phyloP scores from a whole-genome alignment of 2,888 invertebrate genomes.

The Ecliptopera silaceata region DNA sequence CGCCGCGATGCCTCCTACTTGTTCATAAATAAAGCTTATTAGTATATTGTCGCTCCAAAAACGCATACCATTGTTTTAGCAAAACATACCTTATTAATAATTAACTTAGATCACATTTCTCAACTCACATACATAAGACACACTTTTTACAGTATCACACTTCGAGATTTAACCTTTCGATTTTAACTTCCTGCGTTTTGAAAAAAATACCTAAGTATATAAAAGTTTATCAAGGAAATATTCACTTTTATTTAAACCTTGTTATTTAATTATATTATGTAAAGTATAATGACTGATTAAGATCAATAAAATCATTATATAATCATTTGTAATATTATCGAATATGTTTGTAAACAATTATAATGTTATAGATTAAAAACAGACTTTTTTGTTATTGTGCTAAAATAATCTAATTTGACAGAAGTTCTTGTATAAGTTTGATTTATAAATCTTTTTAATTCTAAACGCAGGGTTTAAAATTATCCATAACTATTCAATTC shows the following conservation, averaged over 20 bases:
- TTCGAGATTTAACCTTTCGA: constrained; percentile 50
- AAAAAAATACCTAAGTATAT: too few relatives aligned
- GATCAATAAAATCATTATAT: too few relatives aligned
- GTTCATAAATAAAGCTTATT: constrained; percentile 21
- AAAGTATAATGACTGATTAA: too few relatives aligned
- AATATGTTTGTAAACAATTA: too few relatives aligned
- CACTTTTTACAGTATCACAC: constrained; percentile 64
- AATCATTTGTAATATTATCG: too few relatives aligned
- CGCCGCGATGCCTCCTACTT: constrained; percentile 6
- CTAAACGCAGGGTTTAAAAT: constrained; percentile 28
- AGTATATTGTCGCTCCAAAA: constrained; percentile 20
- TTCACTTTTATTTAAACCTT: too few relatives aligned
- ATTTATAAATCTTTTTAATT: background rate
- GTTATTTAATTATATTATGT: too few relatives aligned
- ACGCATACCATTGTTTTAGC: constrained; percentile 31
- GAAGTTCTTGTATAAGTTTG: background rate
- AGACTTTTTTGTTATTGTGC: too few relatives aligned
- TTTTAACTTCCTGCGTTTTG: constrained; percentile 23
- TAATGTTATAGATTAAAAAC: too few relatives aligned
- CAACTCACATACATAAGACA: constrained; percentile 56
- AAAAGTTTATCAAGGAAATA: too few relatives aligned
- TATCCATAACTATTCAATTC: constrained; percentile 41
- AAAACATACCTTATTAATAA: constrained; percentile 47
- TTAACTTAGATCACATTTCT: constrained; percentile 72
- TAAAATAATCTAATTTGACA: too few relatives aligned